phyloP scores from a whole-genome alignment of 2,797 vertebrate species.

The Lerista edwardsae region DNA sequence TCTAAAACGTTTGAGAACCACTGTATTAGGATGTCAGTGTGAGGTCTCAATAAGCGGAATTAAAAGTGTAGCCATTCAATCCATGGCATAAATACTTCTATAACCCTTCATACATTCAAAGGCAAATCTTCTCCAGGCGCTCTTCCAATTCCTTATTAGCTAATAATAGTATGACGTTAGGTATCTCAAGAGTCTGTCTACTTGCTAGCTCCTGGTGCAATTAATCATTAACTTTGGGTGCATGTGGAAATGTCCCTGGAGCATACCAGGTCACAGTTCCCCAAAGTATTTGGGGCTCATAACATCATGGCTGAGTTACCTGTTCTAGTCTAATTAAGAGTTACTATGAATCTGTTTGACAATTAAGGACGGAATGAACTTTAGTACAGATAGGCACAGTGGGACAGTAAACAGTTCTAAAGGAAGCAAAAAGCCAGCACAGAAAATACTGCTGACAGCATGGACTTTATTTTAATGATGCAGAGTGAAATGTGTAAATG shows the following conservation, averaged over 20 bases:
- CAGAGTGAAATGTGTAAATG: slow-evolving; percentile 49
- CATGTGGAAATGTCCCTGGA: slow-evolving; percentile 42
- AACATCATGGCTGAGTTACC: slow-evolving; percentile 49
- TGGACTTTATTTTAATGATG: slow-evolving; percentile 48
- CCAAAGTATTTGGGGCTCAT: neutral
- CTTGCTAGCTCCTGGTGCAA: slow-evolving; percentile 40
- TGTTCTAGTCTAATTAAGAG: slow-evolving; percentile 67
- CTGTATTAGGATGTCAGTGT: slow-evolving; percentile 14
- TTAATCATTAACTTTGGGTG: slow-evolving; percentile 57
- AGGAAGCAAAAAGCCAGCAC: slow-evolving; percentile 57
- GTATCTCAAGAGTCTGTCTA: slow-evolving; percentile 9
- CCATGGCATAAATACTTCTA: slow-evolving; percentile 20
- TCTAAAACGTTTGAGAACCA: too few relatives aligned
- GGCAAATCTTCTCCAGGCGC: neutral
- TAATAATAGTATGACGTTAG: slow-evolving; percentile 1
- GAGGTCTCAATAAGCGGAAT: slow-evolving; percentile 39
- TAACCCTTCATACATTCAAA: slow-evolving; percentile 34
- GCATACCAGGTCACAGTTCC: slow-evolving; percentile 35
- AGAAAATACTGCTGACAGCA: slow-evolving; percentile 14
- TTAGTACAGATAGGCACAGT: slow-evolving; percentile 55
- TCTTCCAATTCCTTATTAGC: neutral
- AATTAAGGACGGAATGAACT: slow-evolving; percentile 72
- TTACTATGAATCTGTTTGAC: slow-evolving; percentile 69
- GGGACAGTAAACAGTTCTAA: slow-evolving; percentile 59
- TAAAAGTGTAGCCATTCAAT: slow-evolving; percentile 23